phyloP scores from a whole-genome alignment of 2,113 vertebrate genomes.

The Oceanites oceanicus region DNA sequence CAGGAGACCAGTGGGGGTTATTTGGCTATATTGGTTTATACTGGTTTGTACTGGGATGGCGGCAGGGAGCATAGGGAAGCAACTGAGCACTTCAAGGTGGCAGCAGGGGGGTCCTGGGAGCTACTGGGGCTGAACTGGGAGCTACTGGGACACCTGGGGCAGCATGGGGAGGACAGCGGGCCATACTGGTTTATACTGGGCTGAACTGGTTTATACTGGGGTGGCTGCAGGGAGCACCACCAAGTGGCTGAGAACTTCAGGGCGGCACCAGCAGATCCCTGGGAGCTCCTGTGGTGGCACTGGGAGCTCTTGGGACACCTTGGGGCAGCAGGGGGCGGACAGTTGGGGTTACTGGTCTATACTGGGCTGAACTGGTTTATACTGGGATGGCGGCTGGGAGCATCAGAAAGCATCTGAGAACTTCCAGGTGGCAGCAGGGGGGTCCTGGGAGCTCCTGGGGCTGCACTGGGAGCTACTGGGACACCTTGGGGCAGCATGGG shows the following conservation, averaged over 20 bases:
- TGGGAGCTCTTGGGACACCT: neutral
- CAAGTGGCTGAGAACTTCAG: too few relatives aligned
- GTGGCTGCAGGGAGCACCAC: neutral
- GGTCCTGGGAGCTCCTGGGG: neutral
- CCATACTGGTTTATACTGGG: neutral
- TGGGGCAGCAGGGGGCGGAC: neutral
- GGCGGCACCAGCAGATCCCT: neutral
- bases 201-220: neutral
- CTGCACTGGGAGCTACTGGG: neutral
- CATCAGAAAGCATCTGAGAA: too few relatives aligned
- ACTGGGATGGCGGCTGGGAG: neutral
- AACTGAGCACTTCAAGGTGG: neutral
- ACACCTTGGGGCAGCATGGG: too few relatives aligned
- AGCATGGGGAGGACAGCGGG: too few relatives aligned
- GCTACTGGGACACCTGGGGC: neutral
- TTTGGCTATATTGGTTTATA: too few relatives aligned
- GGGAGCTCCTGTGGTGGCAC: neutral
- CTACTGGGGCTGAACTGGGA: neutral
- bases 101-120: neutral
- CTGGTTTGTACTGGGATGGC: neutral
- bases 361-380: neutral
- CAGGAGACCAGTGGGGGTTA: too few relatives aligned
- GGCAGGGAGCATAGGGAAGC: neutral
- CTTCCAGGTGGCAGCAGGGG: too few relatives aligned
- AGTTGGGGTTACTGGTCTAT: too few relatives aligned